Percentiles rank a stretch among this genome's conserved stretches.
phyloP scores from a whole-genome alignment of 2,113 vertebrate genomes.

The Alligator sinensis region DNA sequence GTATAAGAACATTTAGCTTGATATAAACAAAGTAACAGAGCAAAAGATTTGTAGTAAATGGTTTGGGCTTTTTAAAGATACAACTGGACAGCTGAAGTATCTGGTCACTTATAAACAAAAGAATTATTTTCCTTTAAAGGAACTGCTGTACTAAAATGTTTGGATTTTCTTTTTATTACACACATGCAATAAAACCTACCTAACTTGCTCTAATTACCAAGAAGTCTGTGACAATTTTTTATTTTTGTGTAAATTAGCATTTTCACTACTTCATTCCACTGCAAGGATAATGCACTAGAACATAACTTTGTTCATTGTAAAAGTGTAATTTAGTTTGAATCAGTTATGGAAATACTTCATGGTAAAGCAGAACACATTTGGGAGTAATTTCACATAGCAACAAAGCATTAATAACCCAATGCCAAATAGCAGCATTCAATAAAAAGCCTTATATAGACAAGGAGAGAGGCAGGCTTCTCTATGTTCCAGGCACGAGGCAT shows the following conservation, averaged over 20 bases:
- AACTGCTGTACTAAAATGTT: neutral
- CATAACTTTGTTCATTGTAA: neutral
- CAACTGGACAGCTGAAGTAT: neutral
- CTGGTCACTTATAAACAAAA: neutral
- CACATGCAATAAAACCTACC: neutral
- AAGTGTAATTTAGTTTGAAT: neutral
- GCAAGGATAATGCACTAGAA: neutral
- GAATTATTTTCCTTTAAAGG: neutral
- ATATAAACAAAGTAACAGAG: neutral
- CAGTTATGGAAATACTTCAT: fast-evolving
- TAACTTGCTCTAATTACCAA: neutral
- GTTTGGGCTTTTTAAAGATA: neutral
- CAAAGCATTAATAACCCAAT: neutral
- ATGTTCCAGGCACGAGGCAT: neutral
- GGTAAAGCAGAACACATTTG: neutral
- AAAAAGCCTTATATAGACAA: fast-evolving
- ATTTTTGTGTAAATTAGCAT: neutral
- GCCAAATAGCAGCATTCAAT: neutral
- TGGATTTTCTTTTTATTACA: neutral
- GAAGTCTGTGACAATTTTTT: neutral
- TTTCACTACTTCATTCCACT: neutral
- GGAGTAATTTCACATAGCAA: neutral
- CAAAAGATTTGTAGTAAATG: neutral
- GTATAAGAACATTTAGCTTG: neutral
- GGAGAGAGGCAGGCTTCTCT: neutral